Evolutionary conservation across 2,113 vertebrate species (phyloP).

Genomic region (Cyprinus carpio): DNA sequence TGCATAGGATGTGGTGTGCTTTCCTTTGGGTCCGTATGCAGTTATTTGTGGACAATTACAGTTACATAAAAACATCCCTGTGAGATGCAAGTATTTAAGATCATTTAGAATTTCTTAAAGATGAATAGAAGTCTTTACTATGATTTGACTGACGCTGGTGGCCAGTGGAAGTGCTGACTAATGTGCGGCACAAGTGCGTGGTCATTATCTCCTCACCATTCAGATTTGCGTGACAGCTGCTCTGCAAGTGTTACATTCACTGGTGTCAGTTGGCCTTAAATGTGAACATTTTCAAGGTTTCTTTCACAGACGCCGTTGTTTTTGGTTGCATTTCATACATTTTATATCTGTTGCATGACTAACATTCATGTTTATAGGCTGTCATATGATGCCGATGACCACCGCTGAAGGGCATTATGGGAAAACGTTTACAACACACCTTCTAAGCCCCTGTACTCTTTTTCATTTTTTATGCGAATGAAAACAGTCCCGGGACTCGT

Average conservation of each 20-base stretch:
- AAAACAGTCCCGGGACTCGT: slow-evolving; percentile 45
- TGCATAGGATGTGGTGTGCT: neutral
- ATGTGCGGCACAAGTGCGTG: neutral
- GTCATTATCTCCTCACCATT: slow-evolving; percentile 4
- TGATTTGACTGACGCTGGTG: neutral
- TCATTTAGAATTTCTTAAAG: neutral
- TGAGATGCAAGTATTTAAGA: neutral
- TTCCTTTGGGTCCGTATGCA: neutral
- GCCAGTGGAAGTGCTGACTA: neutral
- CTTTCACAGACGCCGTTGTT: neutral
- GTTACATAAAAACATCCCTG: neutral
- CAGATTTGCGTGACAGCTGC: slow-evolving; percentile 21
- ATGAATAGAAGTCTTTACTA: neutral
- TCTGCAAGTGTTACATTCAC: slow-evolving; percentile 8
- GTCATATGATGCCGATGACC: neutral
- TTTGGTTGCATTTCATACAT: neutral
- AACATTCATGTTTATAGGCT: neutral
- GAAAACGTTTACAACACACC: no score
- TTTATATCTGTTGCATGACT: neutral
- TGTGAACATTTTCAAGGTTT: neutral
- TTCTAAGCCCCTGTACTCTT: no score
- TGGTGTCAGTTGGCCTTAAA: slow-evolving; percentile 6
- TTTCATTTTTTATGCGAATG: no score
- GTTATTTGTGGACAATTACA: neutral
- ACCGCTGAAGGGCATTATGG: neutral